These are phyloP conservation scores for Theocolax elegans DNA, from an alignment of 1,140 invertebrate species.

Conservation along the genomic window DNA sequence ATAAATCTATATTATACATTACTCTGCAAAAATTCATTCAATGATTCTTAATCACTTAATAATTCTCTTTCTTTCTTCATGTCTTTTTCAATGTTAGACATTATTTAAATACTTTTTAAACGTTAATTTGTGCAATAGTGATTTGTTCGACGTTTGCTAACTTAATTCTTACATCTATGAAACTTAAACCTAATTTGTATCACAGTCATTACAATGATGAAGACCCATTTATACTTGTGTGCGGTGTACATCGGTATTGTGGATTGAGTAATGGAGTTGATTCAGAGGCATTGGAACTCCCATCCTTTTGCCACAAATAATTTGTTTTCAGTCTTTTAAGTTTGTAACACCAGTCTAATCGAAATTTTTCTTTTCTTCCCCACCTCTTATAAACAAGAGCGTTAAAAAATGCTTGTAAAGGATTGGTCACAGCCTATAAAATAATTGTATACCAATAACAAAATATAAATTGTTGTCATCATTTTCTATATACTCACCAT, in stretches of 20 bases:
- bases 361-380: slow-evolving; percentile 65
- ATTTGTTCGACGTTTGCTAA: neutral
- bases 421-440: slow-evolving; percentile 80
- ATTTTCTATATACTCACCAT: slow-evolving; percentile 73
- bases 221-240: slow-evolving; percentile 64
- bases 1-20: slow-evolving; percentile 24
- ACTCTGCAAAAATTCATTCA: slow-evolving; percentile 6
- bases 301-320: slow-evolving; percentile 38
- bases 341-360: slow-evolving; percentile 59
- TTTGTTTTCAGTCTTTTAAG: slow-evolving; percentile 47
- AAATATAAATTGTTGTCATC: no score
- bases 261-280: slow-evolving; percentile 57
- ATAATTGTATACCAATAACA: no score
- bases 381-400: slow-evolving; percentile 80
- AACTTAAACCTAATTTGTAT: slow-evolving; percentile 3
- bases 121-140: neutral
- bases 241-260: slow-evolving; percentile 52
- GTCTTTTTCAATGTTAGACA: neutral
- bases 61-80: slow-evolving; percentile 4
- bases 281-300: slow-evolving; percentile 51
- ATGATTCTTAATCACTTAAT: neutral
- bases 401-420: slow-evolving; percentile 84
- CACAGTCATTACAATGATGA: slow-evolving; percentile 54
- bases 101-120: neutral
- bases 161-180: neutral